Conservation (phyloP, 1,140 invertebrate species). For the Sitophilus oryzae region DNA sequence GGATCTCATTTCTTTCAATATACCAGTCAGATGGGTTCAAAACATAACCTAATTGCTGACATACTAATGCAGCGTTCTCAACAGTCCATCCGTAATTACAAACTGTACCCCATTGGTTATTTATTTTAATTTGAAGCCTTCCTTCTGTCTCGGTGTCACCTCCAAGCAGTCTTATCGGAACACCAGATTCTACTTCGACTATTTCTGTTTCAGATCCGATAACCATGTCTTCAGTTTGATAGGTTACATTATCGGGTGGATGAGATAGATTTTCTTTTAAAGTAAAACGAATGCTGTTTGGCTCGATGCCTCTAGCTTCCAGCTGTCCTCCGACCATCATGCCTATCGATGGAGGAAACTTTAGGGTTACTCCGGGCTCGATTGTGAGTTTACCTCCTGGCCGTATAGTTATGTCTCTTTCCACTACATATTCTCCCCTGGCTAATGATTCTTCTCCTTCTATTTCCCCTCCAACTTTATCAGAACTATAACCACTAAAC, state of each 20-base stretch:
- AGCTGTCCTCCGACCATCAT: slow-evolving; percentile 93
- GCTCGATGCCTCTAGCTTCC: slow-evolving; percentile 70
- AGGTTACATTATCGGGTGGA: slow-evolving; percentile 56
- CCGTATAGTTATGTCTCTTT: slow-evolving; percentile 84
- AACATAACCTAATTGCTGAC: slow-evolving; percentile 89
- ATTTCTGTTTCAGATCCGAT: slow-evolving; percentile 47
- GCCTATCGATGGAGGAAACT: slow-evolving; percentile 85
- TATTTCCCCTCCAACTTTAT: slow-evolving; percentile 79
- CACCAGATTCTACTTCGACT: slow-evolving; percentile 49
- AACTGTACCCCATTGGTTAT: slow-evolving; percentile 91
- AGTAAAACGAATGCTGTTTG: slow-evolving; percentile 71
- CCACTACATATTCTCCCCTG: slow-evolving; percentile 76
- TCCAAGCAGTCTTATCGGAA: slow-evolving; percentile 70
- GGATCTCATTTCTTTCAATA: slow-evolving; percentile 72
- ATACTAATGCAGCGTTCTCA: slow-evolving; percentile 85
- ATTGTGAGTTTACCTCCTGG: slow-evolving; percentile 82
- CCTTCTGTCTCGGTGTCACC: slow-evolving; percentile 70
- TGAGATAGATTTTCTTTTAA: slow-evolving; percentile 66
- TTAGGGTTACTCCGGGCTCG: slow-evolving; percentile 78
- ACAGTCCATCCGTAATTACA: slow-evolving; percentile 95
- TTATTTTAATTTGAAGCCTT: slow-evolving; percentile 71
- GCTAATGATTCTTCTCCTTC: slow-evolving; percentile 75
- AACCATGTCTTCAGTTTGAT: slow-evolving; percentile 50
- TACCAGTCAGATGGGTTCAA: slow-evolving; percentile 91
- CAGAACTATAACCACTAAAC: slow-evolving; percentile 61